Conservation (phyloP, 2,888 invertebrate species). For the Barypeithes pellucidus region DNA sequence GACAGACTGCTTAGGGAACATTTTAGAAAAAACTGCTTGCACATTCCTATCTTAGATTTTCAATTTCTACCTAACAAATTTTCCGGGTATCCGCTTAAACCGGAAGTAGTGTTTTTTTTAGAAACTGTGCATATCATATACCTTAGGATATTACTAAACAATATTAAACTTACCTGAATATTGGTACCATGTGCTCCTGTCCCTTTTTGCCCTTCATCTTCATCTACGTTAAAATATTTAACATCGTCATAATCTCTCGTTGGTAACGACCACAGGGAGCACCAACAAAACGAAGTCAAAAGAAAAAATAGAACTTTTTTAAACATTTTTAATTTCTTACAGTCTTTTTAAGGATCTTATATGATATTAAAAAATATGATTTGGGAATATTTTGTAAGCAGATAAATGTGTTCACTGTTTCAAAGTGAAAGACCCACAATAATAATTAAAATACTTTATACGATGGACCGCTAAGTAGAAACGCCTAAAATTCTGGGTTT, state of each 20-base stretch:
- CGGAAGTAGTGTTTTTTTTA: too few species aligned
- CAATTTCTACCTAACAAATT: too few species aligned
- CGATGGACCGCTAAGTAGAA: neutral
- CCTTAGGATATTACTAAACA: too few species aligned
- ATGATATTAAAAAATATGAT: too few species aligned
- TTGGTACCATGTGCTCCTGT: neutral
- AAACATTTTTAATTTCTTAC: neutral
- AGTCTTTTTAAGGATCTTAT: neutral
- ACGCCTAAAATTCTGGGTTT: neutral
- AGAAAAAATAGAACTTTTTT: neutral
- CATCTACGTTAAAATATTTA: neutral
- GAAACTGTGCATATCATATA: too few species aligned
- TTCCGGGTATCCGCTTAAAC: too few species aligned
- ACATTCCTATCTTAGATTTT: too few species aligned
- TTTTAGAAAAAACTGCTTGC: too few species aligned
- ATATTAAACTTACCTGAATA: constrained; percentile 4
- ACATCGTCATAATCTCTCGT: neutral
- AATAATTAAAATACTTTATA: neutral
- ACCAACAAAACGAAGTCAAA: neutral
- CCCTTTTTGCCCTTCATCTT: constrained; percentile 9
- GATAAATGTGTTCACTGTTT: neutral
- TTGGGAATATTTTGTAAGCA: too few species aligned
- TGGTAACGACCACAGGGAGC: neutral
- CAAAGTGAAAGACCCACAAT: too few species aligned
- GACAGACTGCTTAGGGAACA: too few species aligned